Evolutionary conservation across 1,140 invertebrate species (phyloP).

Genomic region (Riptortus pedestris): DNA sequence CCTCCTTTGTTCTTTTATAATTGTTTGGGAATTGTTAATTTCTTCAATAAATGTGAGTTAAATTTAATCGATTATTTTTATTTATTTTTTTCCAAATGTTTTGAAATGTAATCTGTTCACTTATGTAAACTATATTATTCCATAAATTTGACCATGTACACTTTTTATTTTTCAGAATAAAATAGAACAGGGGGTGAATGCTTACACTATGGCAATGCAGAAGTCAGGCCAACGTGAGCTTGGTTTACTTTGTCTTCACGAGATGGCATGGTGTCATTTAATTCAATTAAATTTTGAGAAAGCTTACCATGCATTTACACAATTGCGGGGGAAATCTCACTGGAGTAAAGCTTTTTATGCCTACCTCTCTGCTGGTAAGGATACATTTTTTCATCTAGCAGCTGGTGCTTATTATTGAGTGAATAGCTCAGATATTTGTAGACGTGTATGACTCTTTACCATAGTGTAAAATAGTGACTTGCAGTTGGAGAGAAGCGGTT

Average conservation of each 20-base stretch:
- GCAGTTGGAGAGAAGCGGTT: not conserved
- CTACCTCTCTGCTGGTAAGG: constrained; percentile 51
- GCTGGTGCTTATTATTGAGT: not conserved
- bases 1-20: no score
- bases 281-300: constrained; percentile 51
- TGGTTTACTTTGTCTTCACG: constrained; percentile 56
- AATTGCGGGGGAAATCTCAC: constrained; percentile 48
- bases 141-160: no score
- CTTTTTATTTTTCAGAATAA: constrained; percentile 45
- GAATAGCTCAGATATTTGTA: not conserved
- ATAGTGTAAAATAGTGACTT: not conserved
- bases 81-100: no score
- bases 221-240: constrained; percentile 55
- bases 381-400: no score
- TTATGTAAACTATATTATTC: no score
- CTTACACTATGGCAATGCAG: constrained; percentile 49
- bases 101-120: no score
- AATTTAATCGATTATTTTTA: no score
- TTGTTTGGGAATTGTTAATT: no score
- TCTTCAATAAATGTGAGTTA: no score
- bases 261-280: constrained; percentile 60
- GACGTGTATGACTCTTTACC: not conserved
- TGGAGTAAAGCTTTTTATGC: constrained; percentile 62
- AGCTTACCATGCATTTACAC: constrained; percentile 46
- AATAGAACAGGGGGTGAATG: constrained; percentile 46